Evolutionary conservation across 2,888 invertebrate species (phyloP).

Genomic region (Helleia helle): DNA sequence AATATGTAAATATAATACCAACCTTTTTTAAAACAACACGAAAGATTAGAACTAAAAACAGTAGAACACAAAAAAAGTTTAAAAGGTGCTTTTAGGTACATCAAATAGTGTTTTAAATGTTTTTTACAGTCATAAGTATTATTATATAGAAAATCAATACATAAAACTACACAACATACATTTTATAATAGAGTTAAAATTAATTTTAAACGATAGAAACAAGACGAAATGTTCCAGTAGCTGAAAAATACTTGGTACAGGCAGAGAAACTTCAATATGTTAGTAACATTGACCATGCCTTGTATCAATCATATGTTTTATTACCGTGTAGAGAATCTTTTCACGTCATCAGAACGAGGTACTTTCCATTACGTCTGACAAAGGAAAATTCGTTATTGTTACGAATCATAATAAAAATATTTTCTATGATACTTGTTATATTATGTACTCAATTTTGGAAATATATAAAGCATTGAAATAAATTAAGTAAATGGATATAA

Average conservation of each 20-base stretch:
- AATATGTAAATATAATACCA: background rate
- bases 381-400: conserved; percentile 19
- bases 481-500: background rate
- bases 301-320: conserved; percentile 17
- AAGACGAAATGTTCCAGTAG: too few relatives aligned
- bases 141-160: too few relatives aligned
- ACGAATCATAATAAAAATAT: conserved; percentile 11
- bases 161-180: too few relatives aligned
- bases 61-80: background rate
- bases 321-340: conserved; percentile 34
- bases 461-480: conserved; percentile 2
- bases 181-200: too few relatives aligned
- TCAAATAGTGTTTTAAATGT: too few relatives aligned
- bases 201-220: too few relatives aligned
- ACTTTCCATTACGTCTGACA: conserved; percentile 46
- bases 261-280: too few relatives aligned
- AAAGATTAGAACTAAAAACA: background rate
- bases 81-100: too few relatives aligned
- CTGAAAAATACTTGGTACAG: too few relatives aligned
- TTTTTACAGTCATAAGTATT: too few relatives aligned
- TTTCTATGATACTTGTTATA: conserved; percentile 3
- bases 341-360: conserved; percentile 39
- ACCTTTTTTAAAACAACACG: background rate
- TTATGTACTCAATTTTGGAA: background rate
- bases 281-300: conserved; percentile 24